These are phyloP conservation scores for Lordiphosa stackelbergi DNA, from an alignment of 1,140 invertebrate genomes.

Conservation along the genomic window DNA sequence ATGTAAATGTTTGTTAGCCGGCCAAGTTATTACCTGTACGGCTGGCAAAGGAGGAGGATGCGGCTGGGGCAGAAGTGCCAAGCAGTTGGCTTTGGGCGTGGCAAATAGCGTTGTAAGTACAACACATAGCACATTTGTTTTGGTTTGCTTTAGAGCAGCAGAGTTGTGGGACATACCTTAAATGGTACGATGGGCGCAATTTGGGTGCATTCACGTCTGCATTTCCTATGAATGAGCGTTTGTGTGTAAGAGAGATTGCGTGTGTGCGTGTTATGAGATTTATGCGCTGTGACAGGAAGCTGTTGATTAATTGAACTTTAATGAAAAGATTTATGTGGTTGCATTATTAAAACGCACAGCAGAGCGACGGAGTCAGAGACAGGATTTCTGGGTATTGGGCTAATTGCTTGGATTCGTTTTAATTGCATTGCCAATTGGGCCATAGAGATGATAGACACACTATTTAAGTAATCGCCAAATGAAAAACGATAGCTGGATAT, in stretches of 20 bases:
- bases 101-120: constrained; percentile 65
- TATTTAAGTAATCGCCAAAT: no score
- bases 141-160: constrained; percentile 8
- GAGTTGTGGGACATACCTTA: constrained; percentile 57
- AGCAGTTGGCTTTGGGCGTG: constrained; percentile 46
- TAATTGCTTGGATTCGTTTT: constrained; percentile 44
- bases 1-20: constrained; percentile 36
- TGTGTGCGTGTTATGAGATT: constrained; percentile 54
- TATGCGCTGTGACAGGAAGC: constrained; percentile 65
- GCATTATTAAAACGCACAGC: constrained; percentile 56
- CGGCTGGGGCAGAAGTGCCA: constrained; percentile 2
- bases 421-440: no score
- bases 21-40: constrained; percentile 54
- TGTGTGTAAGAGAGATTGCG: constrained; percentile 15
- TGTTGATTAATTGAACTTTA: constrained; percentile 73
- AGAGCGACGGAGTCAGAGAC: constrained; percentile 20
- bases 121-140: constrained; percentile 67
- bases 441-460: no score
- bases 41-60: constrained; percentile 6
- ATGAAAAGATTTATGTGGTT: constrained; percentile 72
- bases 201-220: constrained; percentile 27
- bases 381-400: constrained; percentile 25
- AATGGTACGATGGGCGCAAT: constrained; percentile 14
- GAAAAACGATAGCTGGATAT: no score
- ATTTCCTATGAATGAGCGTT: constrained; percentile 12